Conservation (phyloP, 1,140 invertebrate genomes). For the Sinonovacula constricta region DNA sequence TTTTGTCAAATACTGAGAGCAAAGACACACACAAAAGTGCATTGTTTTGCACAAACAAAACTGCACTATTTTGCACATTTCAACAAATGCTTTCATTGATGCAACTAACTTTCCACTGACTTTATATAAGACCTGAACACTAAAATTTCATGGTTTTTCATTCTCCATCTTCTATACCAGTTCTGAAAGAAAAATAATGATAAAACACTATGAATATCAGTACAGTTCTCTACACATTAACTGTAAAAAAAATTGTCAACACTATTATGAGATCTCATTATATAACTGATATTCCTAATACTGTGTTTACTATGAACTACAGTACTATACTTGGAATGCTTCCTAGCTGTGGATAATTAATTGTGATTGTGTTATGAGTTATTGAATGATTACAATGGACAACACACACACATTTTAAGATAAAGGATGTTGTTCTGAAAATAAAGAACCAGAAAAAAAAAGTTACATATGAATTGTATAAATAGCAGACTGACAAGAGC, state of each 20-base stretch:
- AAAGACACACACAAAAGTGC: not conserved
- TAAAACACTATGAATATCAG: not conserved
- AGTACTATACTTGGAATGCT: not conserved
- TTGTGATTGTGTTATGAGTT: not conserved
- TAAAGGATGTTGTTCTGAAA: not conserved
- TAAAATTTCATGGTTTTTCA: conserved; percentile 45
- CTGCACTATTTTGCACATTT: not conserved
- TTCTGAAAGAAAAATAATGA: conserved; percentile 28
- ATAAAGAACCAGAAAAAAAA: not conserved
- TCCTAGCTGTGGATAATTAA: conserved; percentile 14
- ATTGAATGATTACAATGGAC: conserved; percentile 3
- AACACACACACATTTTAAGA: not conserved
- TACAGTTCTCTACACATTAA: not conserved
- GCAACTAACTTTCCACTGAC: conserved; percentile 55
- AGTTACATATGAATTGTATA: not conserved
- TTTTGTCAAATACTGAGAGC: not conserved
- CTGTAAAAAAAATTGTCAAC: not conserved
- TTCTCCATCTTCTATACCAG: conserved; percentile 57
- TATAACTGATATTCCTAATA: not conserved
- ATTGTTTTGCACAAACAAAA: not conserved
- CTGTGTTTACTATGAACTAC: not conserved
- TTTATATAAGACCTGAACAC: conserved; percentile 55
- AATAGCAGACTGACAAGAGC: not conserved
- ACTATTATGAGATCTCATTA: not conserved
- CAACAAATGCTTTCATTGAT: not conserved